These are phyloP conservation scores for Lerista edwardsae DNA, from an alignment of 2,797 vertebrate species.

Conservation along the genomic window DNA sequence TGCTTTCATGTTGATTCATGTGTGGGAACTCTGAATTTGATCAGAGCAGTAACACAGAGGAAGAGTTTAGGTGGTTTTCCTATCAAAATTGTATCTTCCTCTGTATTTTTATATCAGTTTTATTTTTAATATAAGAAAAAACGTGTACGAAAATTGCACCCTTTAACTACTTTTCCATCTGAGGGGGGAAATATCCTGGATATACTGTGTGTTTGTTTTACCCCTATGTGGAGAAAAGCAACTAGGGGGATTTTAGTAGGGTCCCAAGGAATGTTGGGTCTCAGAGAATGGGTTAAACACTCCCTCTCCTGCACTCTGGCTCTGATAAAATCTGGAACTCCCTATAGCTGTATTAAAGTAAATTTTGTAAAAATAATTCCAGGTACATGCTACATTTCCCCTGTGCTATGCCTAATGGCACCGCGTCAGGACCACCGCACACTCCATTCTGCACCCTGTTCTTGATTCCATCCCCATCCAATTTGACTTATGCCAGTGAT, in stretches of 20 bases:
- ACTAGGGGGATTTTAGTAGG: background rate
- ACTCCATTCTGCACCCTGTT: background rate
- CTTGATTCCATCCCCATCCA: background rate
- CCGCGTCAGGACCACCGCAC: no score
- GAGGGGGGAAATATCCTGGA: no score
- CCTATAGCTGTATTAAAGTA: background rate
- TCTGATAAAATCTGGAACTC: background rate
- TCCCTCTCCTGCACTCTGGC: no score
- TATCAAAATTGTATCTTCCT: background rate
- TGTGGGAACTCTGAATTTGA: no score
- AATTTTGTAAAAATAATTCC: no score
- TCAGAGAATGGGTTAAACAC: background rate
- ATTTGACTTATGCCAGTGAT: no score
- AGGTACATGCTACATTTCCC: background rate
- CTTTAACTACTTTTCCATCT: background rate
- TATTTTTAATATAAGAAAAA: no score
- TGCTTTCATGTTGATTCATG: background rate
- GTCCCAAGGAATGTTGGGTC: background rate
- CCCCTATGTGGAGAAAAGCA: background rate
- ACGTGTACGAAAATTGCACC: background rate
- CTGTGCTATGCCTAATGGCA: background rate
- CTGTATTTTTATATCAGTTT: no score
- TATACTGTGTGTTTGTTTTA: background rate
- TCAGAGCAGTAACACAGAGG: background rate
- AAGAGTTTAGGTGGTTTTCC: background rate